These are phyloP conservation scores for Poecilia latipinna DNA, from an alignment of 2,113 vertebrate species.

Conservation along the genomic window DNA sequence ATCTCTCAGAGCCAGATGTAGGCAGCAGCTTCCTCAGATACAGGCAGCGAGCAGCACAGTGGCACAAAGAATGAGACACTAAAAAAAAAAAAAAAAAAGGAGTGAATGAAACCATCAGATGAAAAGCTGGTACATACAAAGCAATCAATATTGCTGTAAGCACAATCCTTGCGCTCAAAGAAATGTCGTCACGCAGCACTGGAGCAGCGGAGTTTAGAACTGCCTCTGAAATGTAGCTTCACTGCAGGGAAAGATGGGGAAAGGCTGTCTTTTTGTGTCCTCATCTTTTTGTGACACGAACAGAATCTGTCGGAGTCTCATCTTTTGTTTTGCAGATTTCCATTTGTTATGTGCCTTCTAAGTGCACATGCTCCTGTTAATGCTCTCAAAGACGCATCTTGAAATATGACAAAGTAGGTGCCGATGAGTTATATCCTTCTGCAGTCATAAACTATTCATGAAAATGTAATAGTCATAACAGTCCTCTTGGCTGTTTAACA, in stretches of 20 bases:
- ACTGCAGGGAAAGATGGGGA: conserved; percentile 1
- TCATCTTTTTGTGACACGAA: not conserved
- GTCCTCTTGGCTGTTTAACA: not conserved
- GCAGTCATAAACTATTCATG: conserved; percentile 21
- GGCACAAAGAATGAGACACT: conserved; percentile 2
- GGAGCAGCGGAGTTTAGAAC: conserved; percentile 21
- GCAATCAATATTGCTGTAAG: conserved; percentile 51
- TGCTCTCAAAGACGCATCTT: not conserved
- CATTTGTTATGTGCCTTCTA: not conserved
- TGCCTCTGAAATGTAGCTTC: conserved; percentile 47
- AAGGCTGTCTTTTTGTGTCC: conserved; percentile 9
- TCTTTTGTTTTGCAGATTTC: conserved; percentile 1
- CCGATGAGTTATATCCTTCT: not conserved
- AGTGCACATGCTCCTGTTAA: not conserved
- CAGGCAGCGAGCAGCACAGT: conserved; percentile 12
- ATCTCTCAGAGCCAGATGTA: conserved; percentile 56
- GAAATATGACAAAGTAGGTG: not conserved
- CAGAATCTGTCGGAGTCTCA: not conserved
- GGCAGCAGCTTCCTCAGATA: conserved; percentile 28
- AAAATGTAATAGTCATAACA: conserved; percentile 2
- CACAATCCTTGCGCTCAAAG: conserved; percentile 30
- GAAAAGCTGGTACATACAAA: conserved; percentile 38
- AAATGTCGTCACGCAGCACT: conserved; percentile 34
- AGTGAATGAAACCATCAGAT: conserved; percentile 46
- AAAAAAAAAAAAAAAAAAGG: not conserved